A percentile compares a stretch with the other conserved stretches of the same genome.
Conservation (phyloP, 2,797 vertebrate species). For the Nyctalus aviator region DNA sequence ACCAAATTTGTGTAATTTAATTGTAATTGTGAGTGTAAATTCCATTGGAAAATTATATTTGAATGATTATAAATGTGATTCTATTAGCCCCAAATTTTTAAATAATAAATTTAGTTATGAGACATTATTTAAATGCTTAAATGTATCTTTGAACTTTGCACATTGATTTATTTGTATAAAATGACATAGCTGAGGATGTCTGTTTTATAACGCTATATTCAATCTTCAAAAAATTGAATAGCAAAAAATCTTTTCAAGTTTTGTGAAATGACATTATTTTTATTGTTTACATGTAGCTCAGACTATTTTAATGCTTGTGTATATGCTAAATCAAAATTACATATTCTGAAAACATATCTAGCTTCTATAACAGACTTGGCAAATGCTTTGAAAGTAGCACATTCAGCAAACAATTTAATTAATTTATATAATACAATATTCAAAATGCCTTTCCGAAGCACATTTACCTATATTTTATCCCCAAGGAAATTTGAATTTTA, state of each 20-base stretch:
- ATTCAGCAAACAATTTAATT: background rate
- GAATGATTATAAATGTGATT: slow-evolving; percentile 15
- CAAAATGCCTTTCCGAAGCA: slow-evolving; percentile 27
- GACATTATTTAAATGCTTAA: slow-evolving; percentile 5
- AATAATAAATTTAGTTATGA: slow-evolving; percentile 43
- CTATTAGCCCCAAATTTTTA: slow-evolving; percentile 9
- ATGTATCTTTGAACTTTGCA: background rate
- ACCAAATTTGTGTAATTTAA: background rate
- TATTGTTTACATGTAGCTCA: slow-evolving; percentile 7
- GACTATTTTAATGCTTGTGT: slow-evolving; percentile 41
- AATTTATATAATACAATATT: background rate
- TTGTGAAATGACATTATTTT: slow-evolving; percentile 56
- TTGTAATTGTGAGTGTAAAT: slow-evolving; percentile 4
- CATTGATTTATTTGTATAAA: slow-evolving; percentile 7
- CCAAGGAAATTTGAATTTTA: slow-evolving; percentile 5
- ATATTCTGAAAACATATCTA: background rate
- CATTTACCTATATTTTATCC: slow-evolving; percentile 6
- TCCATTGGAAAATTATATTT: background rate
- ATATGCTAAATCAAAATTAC: slow-evolving; percentile 12
- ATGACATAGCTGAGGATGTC: background rate
- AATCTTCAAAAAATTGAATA: slow-evolving; percentile 36
- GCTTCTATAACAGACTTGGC: background rate
- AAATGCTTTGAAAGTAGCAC: background rate
- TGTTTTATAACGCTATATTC: slow-evolving; percentile 41
- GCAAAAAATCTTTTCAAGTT: slow-evolving; percentile 17